These are phyloP conservation scores for Anthopleura xanthogrammica DNA, from an alignment of 92 coral and sea anemone species.

Conservation along the genomic window DNA sequence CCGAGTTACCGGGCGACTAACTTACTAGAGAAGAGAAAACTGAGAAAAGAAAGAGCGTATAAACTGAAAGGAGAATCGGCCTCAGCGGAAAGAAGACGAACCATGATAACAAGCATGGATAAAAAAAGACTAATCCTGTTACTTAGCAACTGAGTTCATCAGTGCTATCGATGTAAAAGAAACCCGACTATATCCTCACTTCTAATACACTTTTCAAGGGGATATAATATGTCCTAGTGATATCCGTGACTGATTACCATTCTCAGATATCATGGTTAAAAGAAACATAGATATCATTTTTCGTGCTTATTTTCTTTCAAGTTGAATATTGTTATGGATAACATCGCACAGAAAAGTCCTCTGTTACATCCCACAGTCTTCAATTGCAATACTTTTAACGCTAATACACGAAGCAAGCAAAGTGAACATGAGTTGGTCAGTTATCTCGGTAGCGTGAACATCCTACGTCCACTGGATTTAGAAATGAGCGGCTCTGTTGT, in stretches of 20 bases:
- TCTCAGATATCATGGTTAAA: neutral
- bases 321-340: neutral
- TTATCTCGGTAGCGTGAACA: conserved; percentile 74
- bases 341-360: neutral
- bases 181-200: neutral
- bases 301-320: neutral
- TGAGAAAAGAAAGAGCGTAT: too few relatives aligned
- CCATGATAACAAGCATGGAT: too few relatives aligned
- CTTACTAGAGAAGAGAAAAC: too few relatives aligned
- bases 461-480: conserved; percentile 74
- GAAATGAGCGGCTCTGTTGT: conserved; percentile 85
- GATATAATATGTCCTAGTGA: neutral
- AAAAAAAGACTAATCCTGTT: too few relatives aligned
- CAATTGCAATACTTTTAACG: neutral
- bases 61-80: too few relatives aligned
- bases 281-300: neutral
- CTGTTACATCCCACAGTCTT: neutral
- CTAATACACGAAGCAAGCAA: neutral
- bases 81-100: too few relatives aligned
- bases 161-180: neutral
- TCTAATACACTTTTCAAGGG: neutral
- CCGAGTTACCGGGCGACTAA: too few relatives aligned
- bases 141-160: too few relatives aligned
- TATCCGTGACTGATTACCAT: neutral
- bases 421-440: conserved; percentile 22